Evolutionary conservation across 1,140 invertebrate species (phyloP).

Genomic region (Oryctes rhinoceros): DNA sequence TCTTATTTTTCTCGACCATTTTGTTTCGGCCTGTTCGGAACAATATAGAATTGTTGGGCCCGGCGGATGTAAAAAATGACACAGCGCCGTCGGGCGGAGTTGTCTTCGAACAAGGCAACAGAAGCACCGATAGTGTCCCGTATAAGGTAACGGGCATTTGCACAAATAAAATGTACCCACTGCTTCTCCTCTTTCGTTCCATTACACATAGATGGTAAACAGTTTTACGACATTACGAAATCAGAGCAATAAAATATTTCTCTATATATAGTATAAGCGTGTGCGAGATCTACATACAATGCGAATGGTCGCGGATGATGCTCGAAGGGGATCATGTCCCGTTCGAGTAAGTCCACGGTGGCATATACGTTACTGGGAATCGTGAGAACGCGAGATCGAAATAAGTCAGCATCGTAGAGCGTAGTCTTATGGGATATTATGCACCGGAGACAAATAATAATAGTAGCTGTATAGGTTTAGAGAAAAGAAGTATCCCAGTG

Average conservation of each 20-base stretch:
- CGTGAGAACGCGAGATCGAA: constrained; percentile 21
- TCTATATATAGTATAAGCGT: constrained; percentile 42
- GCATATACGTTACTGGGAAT: constrained; percentile 18
- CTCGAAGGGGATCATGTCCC: constrained; percentile 20
- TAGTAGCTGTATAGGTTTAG: not conserved
- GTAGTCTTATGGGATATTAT: constrained; percentile 28
- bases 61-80: constrained; percentile 28
- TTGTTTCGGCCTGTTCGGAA: not conserved
- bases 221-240: constrained; percentile 43
- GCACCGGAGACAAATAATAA: constrained; percentile 31
- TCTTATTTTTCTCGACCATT: constrained; percentile 11
- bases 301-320: not conserved
- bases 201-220: constrained; percentile 42
- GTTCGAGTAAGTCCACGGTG: constrained; percentile 11
- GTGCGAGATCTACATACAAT: constrained; percentile 41
- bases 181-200: not conserved
- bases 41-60: constrained; percentile 29
- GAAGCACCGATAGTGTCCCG: constrained; percentile 34
- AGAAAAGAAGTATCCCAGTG: not conserved
- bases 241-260: constrained; percentile 43
- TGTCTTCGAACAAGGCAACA: constrained; percentile 24
- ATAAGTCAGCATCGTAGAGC: constrained; percentile 31
- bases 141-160: constrained; percentile 38
- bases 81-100: not conserved
- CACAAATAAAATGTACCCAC: constrained; percentile 39